Evolutionary conservation across 2,113 vertebrate genomes (phyloP), one percentile per base, ranked within the genome.

Genomic region (Limanda limanda): DNA sequence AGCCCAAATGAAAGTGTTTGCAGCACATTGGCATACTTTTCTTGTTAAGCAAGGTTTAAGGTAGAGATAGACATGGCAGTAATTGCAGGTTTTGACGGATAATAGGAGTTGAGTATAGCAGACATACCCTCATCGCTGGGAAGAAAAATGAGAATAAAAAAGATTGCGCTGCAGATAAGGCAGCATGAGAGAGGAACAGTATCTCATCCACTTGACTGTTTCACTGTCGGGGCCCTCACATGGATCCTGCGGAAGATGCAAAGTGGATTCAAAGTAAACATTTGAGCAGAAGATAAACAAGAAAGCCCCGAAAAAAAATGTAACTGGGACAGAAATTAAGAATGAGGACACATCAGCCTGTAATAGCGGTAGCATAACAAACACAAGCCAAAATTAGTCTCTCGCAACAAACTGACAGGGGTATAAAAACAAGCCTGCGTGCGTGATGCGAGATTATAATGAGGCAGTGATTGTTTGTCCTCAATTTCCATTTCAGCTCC

Each of bases 11-110:
- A 95, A 95, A 94, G 92, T 87, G 91, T 95, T 94, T 94, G 88
- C 86, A 94, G 90, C 90, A 82, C 93, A 92, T 95, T 95, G 94
- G 93, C 92, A 94, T 95, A 95, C 93, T 95, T 93, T 92, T 94
- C 93, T 95, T 96, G 95, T 93, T 96, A 95, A 94, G 93, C 91
- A 95, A 89, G 94, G 92, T 95, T 95, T 95, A 94, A 95, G 94
- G 93, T 94, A 94, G 92, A 91, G 91, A 93, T 95, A 93, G 95
- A 95, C 94, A 94, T 86, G 83, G 86, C 92, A 81, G 86, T 95
- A 95, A 95, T 96, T 95, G 86, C 91, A 92, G 90, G 92, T 93
- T 51, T 95, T 89, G 90, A 82, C 85, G 94, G 71, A 88, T 81
- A 93, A 83, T 90, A 90, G 90, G 91, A 92, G 89, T 94, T 92